A percentile compares a stretch with the other conserved stretches of the same genome.
Conservation (phyloP, 2,113 vertebrate genomes). For the Sarotherodon lohbergeri region DNA sequence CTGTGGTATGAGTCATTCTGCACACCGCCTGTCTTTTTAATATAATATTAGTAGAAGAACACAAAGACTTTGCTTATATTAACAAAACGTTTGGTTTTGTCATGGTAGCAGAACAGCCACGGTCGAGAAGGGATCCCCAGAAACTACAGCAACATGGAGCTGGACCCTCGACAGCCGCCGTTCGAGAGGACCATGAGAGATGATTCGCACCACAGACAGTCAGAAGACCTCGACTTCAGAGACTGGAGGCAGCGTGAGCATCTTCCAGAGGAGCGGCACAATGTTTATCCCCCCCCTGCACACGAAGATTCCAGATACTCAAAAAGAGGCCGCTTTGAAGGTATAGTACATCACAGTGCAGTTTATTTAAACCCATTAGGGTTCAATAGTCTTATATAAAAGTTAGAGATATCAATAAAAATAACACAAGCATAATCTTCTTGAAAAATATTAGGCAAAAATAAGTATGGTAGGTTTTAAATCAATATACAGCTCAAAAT, state of each 20-base stretch:
- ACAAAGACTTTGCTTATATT: not conserved
- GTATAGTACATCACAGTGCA: not conserved
- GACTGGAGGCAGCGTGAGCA: slow-evolving; percentile 1
- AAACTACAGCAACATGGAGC: slow-evolving; percentile 24
- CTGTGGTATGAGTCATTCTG: slow-evolving; percentile 30
- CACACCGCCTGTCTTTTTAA: not conserved
- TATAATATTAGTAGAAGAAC: not conserved
- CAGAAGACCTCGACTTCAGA: not conserved
- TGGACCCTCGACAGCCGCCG: not conserved
- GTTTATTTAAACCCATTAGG: not conserved
- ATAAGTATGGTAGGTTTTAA: not conserved
- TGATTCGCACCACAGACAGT: slow-evolving; percentile 11
- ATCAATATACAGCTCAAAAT: not conserved
- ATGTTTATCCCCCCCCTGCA: not conserved
- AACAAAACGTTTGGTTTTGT: not conserved
- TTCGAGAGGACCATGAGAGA: slow-evolving; percentile 17
- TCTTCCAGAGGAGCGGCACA: not conserved
- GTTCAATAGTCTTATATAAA: not conserved
- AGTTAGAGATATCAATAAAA: not conserved
- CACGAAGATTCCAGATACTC: not conserved
- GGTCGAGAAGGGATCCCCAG: not conserved
- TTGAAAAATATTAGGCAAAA: not conserved
- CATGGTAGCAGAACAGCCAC: slow-evolving; percentile 29
- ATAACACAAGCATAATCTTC: not conserved
- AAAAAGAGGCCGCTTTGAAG: slow-evolving; percentile 29